A percentile compares a stretch with the other conserved stretches of the same genome.
Conservation (phyloP, 2,888 invertebrate genomes). For the Toxonevra muliebris region DNA sequence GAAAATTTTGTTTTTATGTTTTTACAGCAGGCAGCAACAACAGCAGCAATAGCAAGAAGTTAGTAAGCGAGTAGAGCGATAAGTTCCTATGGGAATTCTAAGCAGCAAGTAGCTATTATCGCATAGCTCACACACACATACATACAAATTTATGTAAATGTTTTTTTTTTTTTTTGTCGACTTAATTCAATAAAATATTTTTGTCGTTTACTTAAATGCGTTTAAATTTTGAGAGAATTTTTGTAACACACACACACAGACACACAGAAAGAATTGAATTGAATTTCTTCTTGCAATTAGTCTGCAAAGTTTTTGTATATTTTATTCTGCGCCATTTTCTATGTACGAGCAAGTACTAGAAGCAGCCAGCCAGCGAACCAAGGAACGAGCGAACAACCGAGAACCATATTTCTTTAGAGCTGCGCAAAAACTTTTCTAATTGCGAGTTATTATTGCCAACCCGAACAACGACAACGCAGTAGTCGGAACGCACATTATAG, state of each 20-base stretch:
- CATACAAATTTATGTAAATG: neutral
- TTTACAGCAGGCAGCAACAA: neutral
- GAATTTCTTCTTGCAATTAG: constrained; percentile 36
- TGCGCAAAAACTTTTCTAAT: constrained; percentile 30
- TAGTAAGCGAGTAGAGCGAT: neutral
- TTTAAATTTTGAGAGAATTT: constrained; percentile 7
- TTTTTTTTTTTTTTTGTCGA: constrained; percentile 1
- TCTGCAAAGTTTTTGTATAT: constrained; percentile 35
- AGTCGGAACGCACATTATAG: neutral
- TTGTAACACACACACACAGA: constrained; percentile 3
- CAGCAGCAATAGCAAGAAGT: constrained; percentile 1
- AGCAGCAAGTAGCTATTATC: neutral
- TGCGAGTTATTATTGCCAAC: constrained; percentile 27
- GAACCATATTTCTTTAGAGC: constrained; percentile 23
- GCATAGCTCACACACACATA: constrained; percentile 9
- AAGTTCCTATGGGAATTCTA: constrained; percentile 1
- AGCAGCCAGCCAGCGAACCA: too few species aligned
- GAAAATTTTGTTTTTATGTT: neutral
- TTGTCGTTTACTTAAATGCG: constrained; percentile 13
- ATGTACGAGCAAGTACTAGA: too few species aligned
- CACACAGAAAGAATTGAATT: constrained; percentile 37
- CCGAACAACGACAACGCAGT: neutral
- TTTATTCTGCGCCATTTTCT: constrained; percentile 3
- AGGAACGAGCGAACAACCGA: too few species aligned
- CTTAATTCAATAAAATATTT: neutral